These are phyloP conservation scores for Tetanocera ferruginea DNA, from an alignment of 2,888 invertebrate species.

Conservation along the genomic window DNA sequence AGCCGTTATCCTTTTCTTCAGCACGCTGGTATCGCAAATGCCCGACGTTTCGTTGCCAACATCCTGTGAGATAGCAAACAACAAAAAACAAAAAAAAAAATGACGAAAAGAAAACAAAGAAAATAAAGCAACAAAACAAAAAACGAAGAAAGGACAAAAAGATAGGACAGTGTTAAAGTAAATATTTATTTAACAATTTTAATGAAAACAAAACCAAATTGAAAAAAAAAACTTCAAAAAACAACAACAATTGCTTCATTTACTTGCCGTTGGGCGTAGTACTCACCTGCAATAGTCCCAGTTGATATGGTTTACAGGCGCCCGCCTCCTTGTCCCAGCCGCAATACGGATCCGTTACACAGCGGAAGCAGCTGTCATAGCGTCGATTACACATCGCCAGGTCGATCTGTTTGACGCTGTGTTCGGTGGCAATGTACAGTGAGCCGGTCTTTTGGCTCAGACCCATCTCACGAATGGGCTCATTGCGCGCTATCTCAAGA, in stretches of 20 bases:
- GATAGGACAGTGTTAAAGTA: conserved; percentile 34
- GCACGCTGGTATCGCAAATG: conserved; percentile 90
- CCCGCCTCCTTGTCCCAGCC: conserved; percentile 94
- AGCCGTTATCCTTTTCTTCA: conserved; percentile 88
- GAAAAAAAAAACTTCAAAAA: not conserved
- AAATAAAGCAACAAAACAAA: conserved; percentile 67
- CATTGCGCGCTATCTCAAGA: conserved; percentile 90
- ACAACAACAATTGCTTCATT: not conserved
- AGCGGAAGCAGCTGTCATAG: conserved; percentile 92
- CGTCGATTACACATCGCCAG: conserved; percentile 90
- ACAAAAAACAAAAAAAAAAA: conserved; percentile 9
- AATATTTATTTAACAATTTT: conserved; percentile 43
- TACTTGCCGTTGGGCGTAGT: not conserved
- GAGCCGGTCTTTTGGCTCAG: conserved; percentile 89
- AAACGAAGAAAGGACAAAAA: conserved; percentile 35
- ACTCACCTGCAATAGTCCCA: conserved; percentile 76
- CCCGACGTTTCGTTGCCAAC: conserved; percentile 92
- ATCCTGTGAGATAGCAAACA: conserved; percentile 78
- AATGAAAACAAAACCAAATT: conserved; percentile 10
- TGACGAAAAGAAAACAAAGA: conserved; percentile 10
- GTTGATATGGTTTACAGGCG: conserved; percentile 87
- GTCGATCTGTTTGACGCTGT: conserved; percentile 89
- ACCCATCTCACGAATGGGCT: conserved; percentile 90
- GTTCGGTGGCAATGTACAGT: conserved; percentile 90
- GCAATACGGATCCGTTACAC: conserved; percentile 96